Conservation (phyloP, 2,113 vertebrate species). For the Thunnus thynnus region DNA sequence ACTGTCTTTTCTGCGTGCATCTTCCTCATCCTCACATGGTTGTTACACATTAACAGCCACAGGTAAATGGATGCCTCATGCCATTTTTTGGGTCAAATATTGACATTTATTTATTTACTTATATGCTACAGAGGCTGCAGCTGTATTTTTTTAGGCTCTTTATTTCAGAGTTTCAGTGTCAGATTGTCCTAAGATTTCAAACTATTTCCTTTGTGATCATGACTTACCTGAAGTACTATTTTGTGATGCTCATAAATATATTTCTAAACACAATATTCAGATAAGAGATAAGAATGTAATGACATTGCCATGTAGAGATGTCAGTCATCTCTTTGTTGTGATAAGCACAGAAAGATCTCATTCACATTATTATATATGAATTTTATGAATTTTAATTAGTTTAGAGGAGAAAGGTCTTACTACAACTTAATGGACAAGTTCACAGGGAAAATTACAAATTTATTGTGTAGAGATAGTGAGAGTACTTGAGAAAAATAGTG, state of each 20-base stretch:
- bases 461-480: too few species aligned
- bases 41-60: slow-evolving; percentile 88
- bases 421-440: too few species aligned
- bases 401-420: too few species aligned
- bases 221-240: too few species aligned
- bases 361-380: not conserved
- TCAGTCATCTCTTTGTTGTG: not conserved
- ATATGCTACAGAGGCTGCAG: not conserved
- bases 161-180: not conserved
- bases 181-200: too few species aligned
- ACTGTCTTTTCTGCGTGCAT: slow-evolving; percentile 85
- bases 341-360: not conserved
- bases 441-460: too few species aligned
- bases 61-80: slow-evolving; percentile 82
- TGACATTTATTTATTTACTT: not conserved
- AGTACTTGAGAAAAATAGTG: too few species aligned
- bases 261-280: too few species aligned
- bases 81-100: not conserved
- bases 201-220: too few species aligned
- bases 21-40: slow-evolving; percentile 89
- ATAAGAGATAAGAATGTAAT: too few species aligned
- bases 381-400: not conserved
- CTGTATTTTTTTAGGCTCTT: not conserved
- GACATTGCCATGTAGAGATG: too few species aligned
- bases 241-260: too few species aligned